phyloP scores from a whole-genome alignment of 2,797 vertebrate genomes.

The Acipenser transmontanus region DNA sequence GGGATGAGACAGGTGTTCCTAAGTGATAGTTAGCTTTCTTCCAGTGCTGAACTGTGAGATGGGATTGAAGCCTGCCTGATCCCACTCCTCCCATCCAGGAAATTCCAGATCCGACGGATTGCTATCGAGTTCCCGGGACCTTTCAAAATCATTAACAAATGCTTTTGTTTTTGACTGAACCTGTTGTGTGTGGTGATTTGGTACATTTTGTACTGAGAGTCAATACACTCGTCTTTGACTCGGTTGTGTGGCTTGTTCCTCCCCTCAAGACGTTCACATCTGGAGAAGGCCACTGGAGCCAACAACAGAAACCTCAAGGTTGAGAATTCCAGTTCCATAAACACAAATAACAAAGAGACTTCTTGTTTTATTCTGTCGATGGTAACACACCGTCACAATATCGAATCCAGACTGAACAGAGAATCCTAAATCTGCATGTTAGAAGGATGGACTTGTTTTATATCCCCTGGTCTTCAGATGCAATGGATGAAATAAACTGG shows the following conservation, averaged over 20 bases:
- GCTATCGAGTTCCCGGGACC: constrained; percentile 21
- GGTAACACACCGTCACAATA: constrained; percentile 45
- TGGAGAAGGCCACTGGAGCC: constrained; percentile 32
- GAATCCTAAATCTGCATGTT: constrained; percentile 63
- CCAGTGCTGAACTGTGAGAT: constrained; percentile 16
- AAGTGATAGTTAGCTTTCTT: background rate
- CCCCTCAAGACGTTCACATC: background rate
- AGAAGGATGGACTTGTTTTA: constrained; percentile 49
- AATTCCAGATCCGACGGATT: constrained; percentile 14
- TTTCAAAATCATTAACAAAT: constrained; percentile 13
- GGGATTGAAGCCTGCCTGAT: constrained; percentile 13
- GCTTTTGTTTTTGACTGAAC: constrained; percentile 15
- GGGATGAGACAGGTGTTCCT: constrained; percentile 2
- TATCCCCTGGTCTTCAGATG: constrained; percentile 30
- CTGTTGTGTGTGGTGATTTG: constrained; percentile 23
- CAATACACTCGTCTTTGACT: background rate
- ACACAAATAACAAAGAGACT: constrained; percentile 30
- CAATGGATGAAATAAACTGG: constrained; percentile 36
- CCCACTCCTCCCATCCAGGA: constrained; percentile 8
- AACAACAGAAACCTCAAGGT: constrained; percentile 44
- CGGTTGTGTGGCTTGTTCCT: too few relatives aligned
- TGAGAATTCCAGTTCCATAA: constrained; percentile 46
- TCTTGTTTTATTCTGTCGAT: constrained; percentile 24
- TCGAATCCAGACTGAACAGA: constrained; percentile 50
- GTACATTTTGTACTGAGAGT: constrained; percentile 45